Evolutionary conservation across 1,140 invertebrate genomes (phyloP), one percentile per base, ranked within the genome.

Genomic region (Drosophila ananassae): DNA sequence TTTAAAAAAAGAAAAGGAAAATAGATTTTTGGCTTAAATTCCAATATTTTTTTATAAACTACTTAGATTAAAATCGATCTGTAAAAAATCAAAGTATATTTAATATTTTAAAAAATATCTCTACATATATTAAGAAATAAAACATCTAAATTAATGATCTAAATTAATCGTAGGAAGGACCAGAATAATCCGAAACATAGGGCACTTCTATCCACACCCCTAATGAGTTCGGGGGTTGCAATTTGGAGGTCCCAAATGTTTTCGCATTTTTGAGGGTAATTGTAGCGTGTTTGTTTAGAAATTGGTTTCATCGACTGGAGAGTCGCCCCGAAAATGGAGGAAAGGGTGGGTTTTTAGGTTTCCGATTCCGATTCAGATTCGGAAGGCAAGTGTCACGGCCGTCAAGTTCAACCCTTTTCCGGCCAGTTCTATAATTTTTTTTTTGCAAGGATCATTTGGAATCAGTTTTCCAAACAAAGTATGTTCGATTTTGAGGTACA

Each of bases 221-320:
- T 83, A 61, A 37, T 53, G 10, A 21, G 50, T 30, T 79, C 57
- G 67, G 61, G 75, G 79, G 75, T 72, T 71, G 76, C 22, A 24
- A 2, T 50, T 63, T 2, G 24, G 12, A 37, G 8, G 28, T 59
- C 48, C 7, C 8, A 44, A 46, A 10, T 73, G 79, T 66, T 61
- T 61, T 48, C 22, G 3, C 41, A 47, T n/a, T 73, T 84, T 83
- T 84, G 58, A 77, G 80, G 79, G 64, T 83, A 83, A 76, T 83
- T 79, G 66, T 76, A 61, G 34, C 34, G 21, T 41, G 63, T 83
- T 83, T 83, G 61, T 22, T 58, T 72, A 47, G 37, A 60, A 83
- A 64, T 64, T 30, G 28, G 44, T 46, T 48, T 59, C 28, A 30
- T 17, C 46, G 24, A 17, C 17, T 17, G 17, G 17, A 17, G 17